Conservation (phyloP, 2,888 invertebrate species). For the Eupeodes latifasciatus region DNA sequence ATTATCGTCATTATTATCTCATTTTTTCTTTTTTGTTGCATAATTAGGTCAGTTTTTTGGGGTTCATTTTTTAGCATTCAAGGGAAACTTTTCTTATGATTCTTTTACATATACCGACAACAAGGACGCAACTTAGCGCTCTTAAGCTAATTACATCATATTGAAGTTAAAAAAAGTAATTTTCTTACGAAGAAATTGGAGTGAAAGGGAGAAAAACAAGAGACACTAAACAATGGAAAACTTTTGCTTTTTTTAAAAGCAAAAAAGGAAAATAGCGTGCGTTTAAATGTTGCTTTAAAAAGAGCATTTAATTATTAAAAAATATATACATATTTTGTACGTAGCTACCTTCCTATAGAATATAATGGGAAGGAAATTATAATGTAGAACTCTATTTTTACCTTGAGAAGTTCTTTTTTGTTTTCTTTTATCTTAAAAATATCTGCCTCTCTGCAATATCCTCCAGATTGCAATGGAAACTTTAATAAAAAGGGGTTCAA, state of each 20-base stretch:
- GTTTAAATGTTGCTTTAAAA: slow-evolving; percentile 61
- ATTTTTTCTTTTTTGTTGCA: slow-evolving; percentile 32
- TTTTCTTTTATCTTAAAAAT: background rate
- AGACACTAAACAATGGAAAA: slow-evolving; percentile 41
- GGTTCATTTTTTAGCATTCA: slow-evolving; percentile 36
- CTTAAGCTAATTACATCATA: slow-evolving; percentile 68
- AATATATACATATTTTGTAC: slow-evolving; percentile 8
- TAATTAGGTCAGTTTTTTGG: slow-evolving; percentile 69
- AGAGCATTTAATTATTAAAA: slow-evolving; percentile 50
- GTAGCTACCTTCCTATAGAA: background rate
- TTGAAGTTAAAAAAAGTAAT: slow-evolving; percentile 40
- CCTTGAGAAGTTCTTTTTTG: slow-evolving; percentile 31
- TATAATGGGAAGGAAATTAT: slow-evolving; percentile 15
- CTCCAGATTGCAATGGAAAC: slow-evolving; percentile 29
- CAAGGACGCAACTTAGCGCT: slow-evolving; percentile 46
- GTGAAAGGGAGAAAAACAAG: slow-evolving; percentile 1
- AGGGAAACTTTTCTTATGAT: slow-evolving; percentile 41
- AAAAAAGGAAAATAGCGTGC: slow-evolving; percentile 61
- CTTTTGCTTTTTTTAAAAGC: slow-evolving; percentile 10
- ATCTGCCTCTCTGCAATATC: slow-evolving; percentile 25
- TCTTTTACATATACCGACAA: slow-evolving; percentile 19
- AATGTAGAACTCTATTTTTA: background rate
- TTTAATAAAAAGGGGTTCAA: slow-evolving; percentile 13
- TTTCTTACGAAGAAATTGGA: slow-evolving; percentile 39
- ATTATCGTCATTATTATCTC: slow-evolving; percentile 74